A percentile compares a stretch with the other conserved stretches of the same genome.
These are phyloP conservation scores for Mormoops blainvillei DNA, from an alignment of 2,113 vertebrate genomes.

Conservation along the genomic window DNA sequence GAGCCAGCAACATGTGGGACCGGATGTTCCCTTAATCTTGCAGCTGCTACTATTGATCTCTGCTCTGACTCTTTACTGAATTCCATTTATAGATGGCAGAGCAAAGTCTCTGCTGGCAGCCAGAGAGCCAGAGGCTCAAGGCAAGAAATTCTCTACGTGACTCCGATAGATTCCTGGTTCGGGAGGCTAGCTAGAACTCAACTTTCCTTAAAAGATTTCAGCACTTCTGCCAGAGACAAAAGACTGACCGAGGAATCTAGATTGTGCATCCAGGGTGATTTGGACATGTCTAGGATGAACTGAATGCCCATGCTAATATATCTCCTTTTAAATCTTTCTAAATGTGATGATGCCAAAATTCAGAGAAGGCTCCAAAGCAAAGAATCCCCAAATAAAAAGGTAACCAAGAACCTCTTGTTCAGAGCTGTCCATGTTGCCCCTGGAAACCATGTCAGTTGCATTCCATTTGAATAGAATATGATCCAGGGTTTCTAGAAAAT, in stretches of 20 bases:
- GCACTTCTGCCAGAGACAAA: background rate
- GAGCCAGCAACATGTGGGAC: background rate
- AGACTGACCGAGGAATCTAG: background rate
- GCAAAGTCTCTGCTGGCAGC: background rate
- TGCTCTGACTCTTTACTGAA: background rate
- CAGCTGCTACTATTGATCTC: constrained; percentile 41
- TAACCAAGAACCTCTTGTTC: background rate
- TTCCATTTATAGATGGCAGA: background rate
- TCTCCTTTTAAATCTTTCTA: background rate
- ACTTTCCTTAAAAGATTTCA: background rate
- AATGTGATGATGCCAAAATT: background rate
- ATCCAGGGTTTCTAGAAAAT: background rate
- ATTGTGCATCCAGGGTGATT: background rate
- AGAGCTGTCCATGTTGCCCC: background rate
- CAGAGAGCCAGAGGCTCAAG: background rate
- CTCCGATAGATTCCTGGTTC: background rate
- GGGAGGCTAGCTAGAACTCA: background rate
- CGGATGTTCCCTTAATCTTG: constrained; percentile 35
- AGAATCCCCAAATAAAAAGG: background rate
- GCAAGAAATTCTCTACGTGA: background rate
- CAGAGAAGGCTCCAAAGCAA: background rate
- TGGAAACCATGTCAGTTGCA: background rate
- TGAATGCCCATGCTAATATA: background rate
- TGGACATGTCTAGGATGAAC: background rate
- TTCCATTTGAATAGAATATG: background rate